Evolutionary conservation across 2,888 invertebrate species (phyloP).

Genomic region (Amphipoea oculea): DNA sequence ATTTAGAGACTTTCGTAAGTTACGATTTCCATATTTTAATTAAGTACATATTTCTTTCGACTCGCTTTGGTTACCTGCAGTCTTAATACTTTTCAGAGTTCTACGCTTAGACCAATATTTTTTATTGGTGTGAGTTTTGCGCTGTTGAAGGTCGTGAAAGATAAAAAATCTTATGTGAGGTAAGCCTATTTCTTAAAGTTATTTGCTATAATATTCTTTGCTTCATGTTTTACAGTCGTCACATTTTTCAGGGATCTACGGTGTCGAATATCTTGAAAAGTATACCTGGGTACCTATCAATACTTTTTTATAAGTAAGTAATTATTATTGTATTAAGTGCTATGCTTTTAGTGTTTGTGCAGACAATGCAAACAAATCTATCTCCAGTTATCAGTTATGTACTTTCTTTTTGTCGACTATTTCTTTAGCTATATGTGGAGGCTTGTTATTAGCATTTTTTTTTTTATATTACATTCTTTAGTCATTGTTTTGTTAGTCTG

Average conservation of each 20-base stretch:
- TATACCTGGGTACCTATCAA: not conserved
- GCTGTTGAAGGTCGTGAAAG: not conserved
- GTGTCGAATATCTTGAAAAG: too few relatives aligned
- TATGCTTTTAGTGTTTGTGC: not conserved
- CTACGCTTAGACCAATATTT: not conserved
- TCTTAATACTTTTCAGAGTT: not conserved
- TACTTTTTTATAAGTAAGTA: not conserved
- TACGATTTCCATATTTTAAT: not conserved
- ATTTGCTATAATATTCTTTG: constrained; percentile 1
- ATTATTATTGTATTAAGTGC: not conserved
- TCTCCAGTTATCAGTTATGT: too few relatives aligned
- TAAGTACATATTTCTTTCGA: not conserved
- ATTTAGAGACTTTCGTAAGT: not conserved
- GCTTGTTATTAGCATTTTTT: too few relatives aligned
- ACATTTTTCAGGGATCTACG: not conserved
- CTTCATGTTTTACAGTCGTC: not conserved
- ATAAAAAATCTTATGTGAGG: not conserved
- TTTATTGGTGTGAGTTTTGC: not conserved
- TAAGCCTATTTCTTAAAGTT: not conserved
- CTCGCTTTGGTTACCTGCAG: not conserved
- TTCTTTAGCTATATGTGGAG: too few relatives aligned
- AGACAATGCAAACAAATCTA: not conserved
- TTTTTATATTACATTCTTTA: too few relatives aligned
- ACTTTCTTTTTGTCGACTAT: too few relatives aligned
- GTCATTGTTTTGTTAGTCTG: too few relatives aligned